Evolutionary conservation across 2,113 vertebrate species (phyloP).

Genomic region (Melanotaenia duboulayi): DNA sequence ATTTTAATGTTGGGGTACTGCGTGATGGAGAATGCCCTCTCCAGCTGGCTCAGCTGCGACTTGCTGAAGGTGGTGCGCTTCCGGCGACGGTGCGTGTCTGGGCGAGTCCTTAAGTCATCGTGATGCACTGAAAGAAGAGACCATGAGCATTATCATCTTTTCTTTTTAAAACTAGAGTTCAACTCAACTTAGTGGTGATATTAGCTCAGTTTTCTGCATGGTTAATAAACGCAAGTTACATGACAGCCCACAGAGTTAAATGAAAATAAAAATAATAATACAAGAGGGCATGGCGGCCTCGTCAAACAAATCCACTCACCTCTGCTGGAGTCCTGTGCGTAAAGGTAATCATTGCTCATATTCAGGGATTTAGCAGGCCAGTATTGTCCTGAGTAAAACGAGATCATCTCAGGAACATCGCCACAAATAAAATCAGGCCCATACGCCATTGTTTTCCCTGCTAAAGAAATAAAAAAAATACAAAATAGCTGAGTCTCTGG

Average conservation of each 20-base stretch:
- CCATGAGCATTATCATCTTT: not conserved
- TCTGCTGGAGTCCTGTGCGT: constrained; percentile 32
- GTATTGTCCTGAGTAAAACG: constrained; percentile 42
- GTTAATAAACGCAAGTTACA: not conserved
- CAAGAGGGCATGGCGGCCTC: no score
- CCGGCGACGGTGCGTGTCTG: constrained; percentile 57
- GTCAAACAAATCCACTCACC: no score
- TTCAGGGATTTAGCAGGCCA: constrained; percentile 36
- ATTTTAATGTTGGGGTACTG: constrained; percentile 86
- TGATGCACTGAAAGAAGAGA: constrained; percentile 7
- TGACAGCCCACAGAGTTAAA: not conserved
- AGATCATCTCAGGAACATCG: constrained; percentile 26
- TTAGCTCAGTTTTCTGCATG: not conserved
- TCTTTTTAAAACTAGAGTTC: not conserved
- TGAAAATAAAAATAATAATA: not conserved
- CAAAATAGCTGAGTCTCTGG: not conserved
- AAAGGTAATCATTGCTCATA: constrained; percentile 17
- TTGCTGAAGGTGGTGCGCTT: constrained; percentile 87
- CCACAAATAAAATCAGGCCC: constrained; percentile 34
- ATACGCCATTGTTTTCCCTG: constrained; percentile 41
- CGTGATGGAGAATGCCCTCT: constrained; percentile 82
- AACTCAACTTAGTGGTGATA: not conserved
- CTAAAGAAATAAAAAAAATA: not conserved
- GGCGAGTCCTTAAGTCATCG: constrained; percentile 1
- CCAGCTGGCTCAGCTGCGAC: constrained; percentile 85